phyloP scores from a whole-genome alignment of 35 echinoderm and acorn worm species.

The Apostichopus californicus region DNA sequence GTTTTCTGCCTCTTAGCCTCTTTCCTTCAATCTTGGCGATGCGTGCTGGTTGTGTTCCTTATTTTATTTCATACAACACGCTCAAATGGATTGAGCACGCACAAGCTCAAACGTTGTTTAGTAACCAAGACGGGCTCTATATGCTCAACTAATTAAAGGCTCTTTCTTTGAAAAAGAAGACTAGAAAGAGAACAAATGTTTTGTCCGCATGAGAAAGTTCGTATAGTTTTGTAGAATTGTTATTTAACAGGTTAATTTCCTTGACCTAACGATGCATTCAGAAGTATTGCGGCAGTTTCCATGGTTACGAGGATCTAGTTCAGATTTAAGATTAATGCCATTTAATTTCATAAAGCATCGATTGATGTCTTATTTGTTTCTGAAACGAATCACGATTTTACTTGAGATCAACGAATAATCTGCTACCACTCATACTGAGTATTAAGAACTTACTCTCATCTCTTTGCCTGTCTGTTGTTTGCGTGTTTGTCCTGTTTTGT shows the following conservation, averaged over 20 bases:
- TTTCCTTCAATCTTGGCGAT: background rate
- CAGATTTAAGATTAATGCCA: no score
- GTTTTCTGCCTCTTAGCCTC: constrained; percentile 21
- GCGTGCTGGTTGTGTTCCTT: background rate
- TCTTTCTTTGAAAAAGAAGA: background rate
- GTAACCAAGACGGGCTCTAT: background rate
- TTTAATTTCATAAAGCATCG: no score
- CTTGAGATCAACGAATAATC: no score
- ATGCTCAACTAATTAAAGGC: constrained; percentile 5
- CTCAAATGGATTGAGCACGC: constrained; percentile 8
- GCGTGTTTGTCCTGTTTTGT: no score
- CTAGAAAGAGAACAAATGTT: background rate
- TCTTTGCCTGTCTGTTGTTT: no score
- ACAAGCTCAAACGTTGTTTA: background rate
- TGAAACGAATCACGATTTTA: no score
- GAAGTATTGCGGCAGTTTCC: background rate
- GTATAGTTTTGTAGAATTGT: background rate
- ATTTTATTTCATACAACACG: background rate
- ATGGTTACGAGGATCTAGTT: background rate
- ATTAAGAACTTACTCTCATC: no score
- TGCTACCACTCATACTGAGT: no score
- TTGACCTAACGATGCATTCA: background rate
- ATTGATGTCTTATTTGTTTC: no score
- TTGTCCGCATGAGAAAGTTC: background rate
- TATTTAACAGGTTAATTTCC: background rate